Conservation (phyloP, 2,797 vertebrate genomes). For the Sebastes flavidus region DNA sequence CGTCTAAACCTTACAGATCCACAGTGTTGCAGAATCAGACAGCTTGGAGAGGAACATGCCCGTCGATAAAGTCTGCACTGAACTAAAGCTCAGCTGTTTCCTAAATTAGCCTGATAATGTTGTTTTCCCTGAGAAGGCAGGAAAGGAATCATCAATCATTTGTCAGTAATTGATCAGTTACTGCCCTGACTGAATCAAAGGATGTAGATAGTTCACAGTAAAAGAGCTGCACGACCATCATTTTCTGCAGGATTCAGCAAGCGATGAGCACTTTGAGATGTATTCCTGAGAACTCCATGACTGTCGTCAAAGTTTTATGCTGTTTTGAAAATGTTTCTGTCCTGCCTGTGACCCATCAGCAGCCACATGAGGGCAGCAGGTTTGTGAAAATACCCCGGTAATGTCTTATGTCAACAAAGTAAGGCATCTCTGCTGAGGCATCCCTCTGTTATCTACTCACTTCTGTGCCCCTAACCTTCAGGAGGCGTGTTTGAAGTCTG, state of each 20-base stretch:
- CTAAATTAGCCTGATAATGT: conserved; percentile 29
- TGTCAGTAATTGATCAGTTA: conserved; percentile 25
- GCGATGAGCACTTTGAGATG: neutral
- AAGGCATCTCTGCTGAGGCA: conserved; percentile 17
- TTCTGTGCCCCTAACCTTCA: conserved; percentile 45
- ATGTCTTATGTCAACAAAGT: conserved; percentile 32
- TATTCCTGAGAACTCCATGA: neutral
- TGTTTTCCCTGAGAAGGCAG: conserved; percentile 23
- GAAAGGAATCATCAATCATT: conserved; percentile 20
- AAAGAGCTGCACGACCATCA: neutral
- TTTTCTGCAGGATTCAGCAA: neutral
- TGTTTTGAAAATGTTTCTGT: neutral
- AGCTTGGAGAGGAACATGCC: conserved; percentile 3
- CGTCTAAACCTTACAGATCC: neutral
- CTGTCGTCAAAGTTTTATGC: neutral
- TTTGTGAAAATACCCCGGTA: conserved; percentile 21
- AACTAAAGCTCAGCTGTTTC: conserved; percentile 56
- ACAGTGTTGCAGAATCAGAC: neutral
- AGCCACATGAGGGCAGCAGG: conserved; percentile 46
- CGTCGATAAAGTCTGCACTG: conserved; percentile 32
- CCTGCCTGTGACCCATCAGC: conserved; percentile 1
- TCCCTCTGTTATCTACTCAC: conserved; percentile 29
- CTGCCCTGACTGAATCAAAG: conserved; percentile 10
- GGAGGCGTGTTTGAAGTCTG: conserved; percentile 57
- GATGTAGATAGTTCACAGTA: neutral